Conservation (phyloP, 2,113 vertebrate species). For the Microcebus jonahi region DNA sequence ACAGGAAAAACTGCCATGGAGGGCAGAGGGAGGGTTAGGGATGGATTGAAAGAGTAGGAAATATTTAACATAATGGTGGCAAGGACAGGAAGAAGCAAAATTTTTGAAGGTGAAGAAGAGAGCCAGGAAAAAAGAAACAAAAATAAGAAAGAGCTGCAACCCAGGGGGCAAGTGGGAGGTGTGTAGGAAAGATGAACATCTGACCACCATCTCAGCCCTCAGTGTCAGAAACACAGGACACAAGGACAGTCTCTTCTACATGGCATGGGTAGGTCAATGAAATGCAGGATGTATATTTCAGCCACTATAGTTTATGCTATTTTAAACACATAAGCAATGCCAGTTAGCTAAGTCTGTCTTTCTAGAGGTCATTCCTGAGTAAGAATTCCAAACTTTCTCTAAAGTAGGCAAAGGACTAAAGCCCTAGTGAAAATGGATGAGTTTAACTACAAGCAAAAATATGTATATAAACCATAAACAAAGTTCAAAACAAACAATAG, state of each 20-base stretch:
- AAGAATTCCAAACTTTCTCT: neutral
- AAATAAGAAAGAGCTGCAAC: neutral
- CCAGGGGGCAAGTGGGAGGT: neutral
- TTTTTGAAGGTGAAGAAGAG: neutral
- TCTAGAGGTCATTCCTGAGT: neutral
- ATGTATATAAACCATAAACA: neutral
- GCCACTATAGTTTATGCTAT: no score
- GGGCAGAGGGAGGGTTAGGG: neutral
- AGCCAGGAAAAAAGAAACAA: neutral
- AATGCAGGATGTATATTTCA: neutral
- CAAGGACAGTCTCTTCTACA: no score
- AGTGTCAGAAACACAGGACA: neutral
- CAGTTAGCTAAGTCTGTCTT: neutral
- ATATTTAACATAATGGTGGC: neutral
- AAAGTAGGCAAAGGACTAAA: neutral
- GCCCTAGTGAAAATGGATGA: no score
- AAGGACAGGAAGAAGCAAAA: neutral
- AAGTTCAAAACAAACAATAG: neutral
- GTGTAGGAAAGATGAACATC: neutral
- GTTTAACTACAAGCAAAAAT: no score
- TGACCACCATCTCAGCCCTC: no score
- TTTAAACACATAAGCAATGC: neutral
- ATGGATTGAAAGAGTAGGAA: neutral
- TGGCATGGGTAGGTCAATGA: neutral
- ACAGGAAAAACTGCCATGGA: neutral